Evolutionary conservation across 1,140 invertebrate species (phyloP).

Genomic region (Polypedilum vanderplanki): DNA sequence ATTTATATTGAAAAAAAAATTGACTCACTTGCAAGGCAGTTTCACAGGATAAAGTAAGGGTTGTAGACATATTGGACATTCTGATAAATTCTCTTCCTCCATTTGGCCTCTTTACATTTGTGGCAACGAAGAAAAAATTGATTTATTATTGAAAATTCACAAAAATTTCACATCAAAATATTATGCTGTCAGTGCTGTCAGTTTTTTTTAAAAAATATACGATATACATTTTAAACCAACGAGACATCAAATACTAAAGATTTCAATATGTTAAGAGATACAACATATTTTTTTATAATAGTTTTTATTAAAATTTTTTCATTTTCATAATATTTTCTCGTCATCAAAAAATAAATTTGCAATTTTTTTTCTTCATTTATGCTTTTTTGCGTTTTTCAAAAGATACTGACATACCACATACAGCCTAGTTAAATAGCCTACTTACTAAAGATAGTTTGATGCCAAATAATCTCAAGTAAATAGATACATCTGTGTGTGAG

Average conservation of each 20-base stretch:
- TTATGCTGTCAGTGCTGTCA: not conserved
- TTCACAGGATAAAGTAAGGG: not conserved
- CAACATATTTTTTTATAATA: not conserved
- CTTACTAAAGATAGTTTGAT: no score
- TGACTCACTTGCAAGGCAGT: not conserved
- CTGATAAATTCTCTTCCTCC: not conserved
- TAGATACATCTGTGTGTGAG: no score
- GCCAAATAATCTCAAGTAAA: no score
- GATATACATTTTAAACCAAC: no score
- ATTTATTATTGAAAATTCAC: not conserved
- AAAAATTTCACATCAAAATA: not conserved
- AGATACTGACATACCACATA: no score
- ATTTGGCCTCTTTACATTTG: not conserved
- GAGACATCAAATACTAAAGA: no score
- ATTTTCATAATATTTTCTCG: constrained; percentile 19
- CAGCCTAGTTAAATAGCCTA: no score
- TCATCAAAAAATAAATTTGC: constrained; percentile 19
- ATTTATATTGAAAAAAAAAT: not conserved
- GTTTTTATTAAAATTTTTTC: constrained; percentile 6
- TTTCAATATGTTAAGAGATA: no score
- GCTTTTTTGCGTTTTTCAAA: not conserved
- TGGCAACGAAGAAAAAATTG: not conserved
- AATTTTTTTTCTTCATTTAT: not conserved
- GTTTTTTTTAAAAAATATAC: not conserved
- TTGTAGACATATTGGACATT: not conserved